Evolutionary conservation across 1,140 invertebrate species (phyloP), one percentile per base, ranked within the genome.

Genomic region (Drosophila athabasca): DNA sequence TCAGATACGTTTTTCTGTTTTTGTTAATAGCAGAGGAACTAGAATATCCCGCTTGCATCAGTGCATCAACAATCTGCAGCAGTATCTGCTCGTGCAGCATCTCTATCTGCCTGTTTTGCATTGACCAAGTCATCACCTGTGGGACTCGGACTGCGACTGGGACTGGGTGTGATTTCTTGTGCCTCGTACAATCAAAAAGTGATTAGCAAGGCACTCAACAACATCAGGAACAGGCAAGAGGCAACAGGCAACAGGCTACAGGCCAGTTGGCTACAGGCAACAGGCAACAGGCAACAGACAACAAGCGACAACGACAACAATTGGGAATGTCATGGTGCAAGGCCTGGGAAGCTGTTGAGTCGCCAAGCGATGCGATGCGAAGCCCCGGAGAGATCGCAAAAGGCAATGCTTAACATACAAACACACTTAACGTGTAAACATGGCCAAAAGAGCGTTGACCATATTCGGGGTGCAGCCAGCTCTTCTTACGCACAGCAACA

Each of bases 381-480:
- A 13, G 35, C 35, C 35, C 35, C 35, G 35, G 53, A 55, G 45
- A 66, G 43, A 41, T 11, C 57, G 19, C 26, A 58, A 48, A 51
- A 57, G 54, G 49, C 48, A 65, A 68, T 70, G 82, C 67, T 70
- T 85, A 85, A 85, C 82, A 85, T 53, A 87, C 82, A 88, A 87
- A 87, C 82, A 87, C 82, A 87, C 83, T 88, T 87, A 87, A 60
- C 79, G 82, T 87, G 82, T 87, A 88, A 87, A 87, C 82, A 87
- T 87, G 82, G 82, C 79, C 61, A 88, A 88, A 88, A 87, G 82
- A 87, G 83, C 82, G 83, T 87, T 87, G 82, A 88, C 82, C 82
- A 87, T 87, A 87, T 87, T 87, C 35, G 69, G 82, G 82, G 31
- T 55, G 55, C 69, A 70, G 64, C 69, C 64, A 52, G 69, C 52